Percentiles rank a stretch among this genome's conserved stretches.
phyloP scores from a whole-genome alignment of 2,888 invertebrate genomes.

The Iphiclides podalirius region DNA sequence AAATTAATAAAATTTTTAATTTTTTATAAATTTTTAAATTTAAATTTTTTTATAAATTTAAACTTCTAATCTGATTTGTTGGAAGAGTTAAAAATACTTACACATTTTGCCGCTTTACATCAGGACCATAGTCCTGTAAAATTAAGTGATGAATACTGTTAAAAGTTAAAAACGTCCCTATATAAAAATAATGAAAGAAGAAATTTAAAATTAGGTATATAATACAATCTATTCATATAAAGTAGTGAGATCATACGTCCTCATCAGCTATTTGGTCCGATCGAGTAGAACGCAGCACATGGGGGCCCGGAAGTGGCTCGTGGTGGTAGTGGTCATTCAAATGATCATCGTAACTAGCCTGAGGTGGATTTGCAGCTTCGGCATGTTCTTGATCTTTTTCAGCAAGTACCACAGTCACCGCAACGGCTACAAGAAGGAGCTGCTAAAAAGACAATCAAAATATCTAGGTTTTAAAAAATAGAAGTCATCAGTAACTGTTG shows the following conservation, averaged over 20 bases:
- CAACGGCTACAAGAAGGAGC: conserved; percentile 16
- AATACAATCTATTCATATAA: background rate
- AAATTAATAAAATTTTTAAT: too few species aligned
- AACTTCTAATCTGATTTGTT: too few species aligned
- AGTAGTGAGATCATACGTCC: conserved; percentile 3
- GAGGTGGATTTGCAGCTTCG: conserved; percentile 16
- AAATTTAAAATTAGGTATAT: too few species aligned
- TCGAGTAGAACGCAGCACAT: conserved; percentile 13
- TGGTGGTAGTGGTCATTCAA: conserved; percentile 9
- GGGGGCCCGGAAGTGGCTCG: conserved; percentile 18
- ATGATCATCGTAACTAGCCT: conserved; percentile 5
- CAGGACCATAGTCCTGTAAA: conserved; percentile 20
- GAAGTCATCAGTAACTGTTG: too few species aligned
- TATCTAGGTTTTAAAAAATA: too few species aligned
- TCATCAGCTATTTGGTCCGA: conserved; percentile 10
- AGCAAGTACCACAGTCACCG: conserved; percentile 13
- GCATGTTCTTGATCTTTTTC: conserved; percentile 18
- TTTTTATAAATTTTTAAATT: too few species aligned
- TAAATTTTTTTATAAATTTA: too few species aligned
- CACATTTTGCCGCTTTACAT: conserved; percentile 16
- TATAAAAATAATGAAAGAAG: background rate
- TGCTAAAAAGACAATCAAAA: conserved; percentile 8
- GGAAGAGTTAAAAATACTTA: too few species aligned
- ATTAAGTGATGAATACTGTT: background rate
- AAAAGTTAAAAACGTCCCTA: background rate